Base-by-base conservation (phyloP, 1,140 invertebrate species). In the Halictus rubicundus region DNA sequence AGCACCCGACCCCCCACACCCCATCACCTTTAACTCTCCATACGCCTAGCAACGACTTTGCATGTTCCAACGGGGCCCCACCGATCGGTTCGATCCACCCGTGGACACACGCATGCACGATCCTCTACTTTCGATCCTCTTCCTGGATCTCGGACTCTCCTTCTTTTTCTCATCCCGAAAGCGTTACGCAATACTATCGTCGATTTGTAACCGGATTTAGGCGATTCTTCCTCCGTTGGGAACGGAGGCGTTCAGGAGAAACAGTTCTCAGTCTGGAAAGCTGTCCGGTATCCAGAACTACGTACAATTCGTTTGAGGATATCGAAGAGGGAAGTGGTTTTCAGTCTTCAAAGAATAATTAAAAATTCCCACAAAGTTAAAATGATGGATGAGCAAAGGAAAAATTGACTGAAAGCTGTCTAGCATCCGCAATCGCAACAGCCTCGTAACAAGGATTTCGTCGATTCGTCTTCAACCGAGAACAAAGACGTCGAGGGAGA, bases 11-110 rank as follows among this genome's bases (percentile, higher is more conserved):
- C 78, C 76, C 81, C 68, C 78, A 68, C 60, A 74, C 71, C 77
- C 72, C 78, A 27, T 75, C 74, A 46, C 74, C 65, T 86, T 83
- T 85, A 85, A 82, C 84, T 84, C 73, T 49, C 66, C 70, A n/a
- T 84, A 59, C 46, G 68, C 80, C 78, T 85, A 77, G 68, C 82
- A 61, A 71, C 82, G 71, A 84, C 71, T 80, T 74, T 82, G 82
- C 72, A 65, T 70, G 25, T 57, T 74, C 37, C 66, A 14, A 25
- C 52, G 60, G 12, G 68, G 42, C 70, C 77, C 54, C 68, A n/a
- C 32, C 60, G 59, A 74, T 69, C 19, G 66, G 76, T 65, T 59
- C 75, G 63, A 68, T 77, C 68, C 76, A 70, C 69, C 76, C 79
- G 68, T 49, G 81, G 78, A 81, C 42, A 46, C 42, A 85, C 83